Percentiles rank a stretch among this genome's conserved stretches.
These are phyloP conservation scores for Anguilla pacifica DNA, from an alignment of 2,797 vertebrate genomes.

Conservation along the genomic window DNA sequence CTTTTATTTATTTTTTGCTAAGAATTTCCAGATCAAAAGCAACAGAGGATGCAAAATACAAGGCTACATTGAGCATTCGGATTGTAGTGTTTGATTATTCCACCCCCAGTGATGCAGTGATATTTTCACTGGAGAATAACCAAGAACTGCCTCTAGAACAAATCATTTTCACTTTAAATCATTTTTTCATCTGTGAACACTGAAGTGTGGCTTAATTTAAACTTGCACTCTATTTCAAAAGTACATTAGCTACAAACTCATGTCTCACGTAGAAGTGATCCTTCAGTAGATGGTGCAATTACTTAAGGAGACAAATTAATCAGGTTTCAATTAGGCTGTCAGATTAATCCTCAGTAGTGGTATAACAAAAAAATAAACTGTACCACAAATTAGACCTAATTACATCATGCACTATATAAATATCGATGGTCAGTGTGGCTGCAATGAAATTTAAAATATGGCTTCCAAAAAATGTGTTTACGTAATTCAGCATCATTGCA, in stretches of 20 bases:
- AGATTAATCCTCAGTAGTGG: neutral
- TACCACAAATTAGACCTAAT: neutral
- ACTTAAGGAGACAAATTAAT: neutral
- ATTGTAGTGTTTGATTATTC: neutral
- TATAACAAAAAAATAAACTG: neutral
- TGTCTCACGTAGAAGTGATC: constrained; percentile 42
- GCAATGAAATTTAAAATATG: neutral
- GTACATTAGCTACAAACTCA: constrained; percentile 6
- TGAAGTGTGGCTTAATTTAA: neutral
- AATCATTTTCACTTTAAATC: neutral
- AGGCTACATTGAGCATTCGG: neutral
- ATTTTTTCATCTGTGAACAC: neutral
- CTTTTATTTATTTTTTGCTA: neutral
- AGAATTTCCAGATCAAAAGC: neutral
- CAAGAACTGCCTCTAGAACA: neutral
- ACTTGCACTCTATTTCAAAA: neutral
- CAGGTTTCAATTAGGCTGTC: constrained; percentile 18
- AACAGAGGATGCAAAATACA: neutral
- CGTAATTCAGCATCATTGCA: neutral
- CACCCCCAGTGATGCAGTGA: neutral
- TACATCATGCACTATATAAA: neutral
- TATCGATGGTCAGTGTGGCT: neutral
- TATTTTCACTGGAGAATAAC: neutral
- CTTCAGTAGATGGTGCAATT: neutral
- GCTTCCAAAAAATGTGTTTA: neutral